Base-by-base conservation (phyloP, 2,113 vertebrate genomes). In the Rhinolophus sinicus region DNA sequence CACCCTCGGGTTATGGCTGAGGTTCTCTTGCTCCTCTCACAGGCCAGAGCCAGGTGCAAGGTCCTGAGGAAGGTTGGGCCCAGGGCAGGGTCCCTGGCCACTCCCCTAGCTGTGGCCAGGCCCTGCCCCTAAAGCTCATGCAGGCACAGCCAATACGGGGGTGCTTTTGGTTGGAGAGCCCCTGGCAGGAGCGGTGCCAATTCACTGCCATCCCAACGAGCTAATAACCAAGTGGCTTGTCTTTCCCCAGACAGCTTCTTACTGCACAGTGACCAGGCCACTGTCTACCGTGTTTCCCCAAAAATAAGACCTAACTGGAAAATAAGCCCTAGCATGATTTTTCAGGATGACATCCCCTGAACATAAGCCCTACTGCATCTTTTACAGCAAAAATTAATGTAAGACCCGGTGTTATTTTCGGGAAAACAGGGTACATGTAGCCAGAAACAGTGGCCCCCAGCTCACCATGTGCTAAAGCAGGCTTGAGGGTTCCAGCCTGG, bases 401-500 rank as follows among this genome's bases (percentile, higher is more conserved):
- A 44, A 44, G 40, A 44, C 40, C 4, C 7, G 40, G 40, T 44
- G 40, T 44, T 44, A 44, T 44, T 44, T 44, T 44, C 40, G 6
- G 40, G 40, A 44, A 44, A 44, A 44, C 40, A 44, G 40, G 40
- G 40, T 44, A 44, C 33, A 1, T 1, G 62, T 4, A 65, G 58
- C 72, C 22, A 26, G 33, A 84, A 65, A 70, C 0, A 0, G 12
- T 7, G 22, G 52, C 47, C 47, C 33, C 28, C 6, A 7, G 60
- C 0, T 60, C 21, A 8, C 6, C n/a, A 0, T 22, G 12, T 15
- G 8, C 40, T 1, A 19, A 28, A 22, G 22, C 2, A 5, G 35
- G 47, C 56, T 28, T 18, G 12, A 35, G 56, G 44, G 21, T 24
- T 64, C 35, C 6, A 35, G 83, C 44, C 84, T 50, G 35, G 85